These are phyloP conservation scores for Ficedula albicollis DNA, from an alignment of 2,797 vertebrate genomes.

Conservation along the genomic window DNA sequence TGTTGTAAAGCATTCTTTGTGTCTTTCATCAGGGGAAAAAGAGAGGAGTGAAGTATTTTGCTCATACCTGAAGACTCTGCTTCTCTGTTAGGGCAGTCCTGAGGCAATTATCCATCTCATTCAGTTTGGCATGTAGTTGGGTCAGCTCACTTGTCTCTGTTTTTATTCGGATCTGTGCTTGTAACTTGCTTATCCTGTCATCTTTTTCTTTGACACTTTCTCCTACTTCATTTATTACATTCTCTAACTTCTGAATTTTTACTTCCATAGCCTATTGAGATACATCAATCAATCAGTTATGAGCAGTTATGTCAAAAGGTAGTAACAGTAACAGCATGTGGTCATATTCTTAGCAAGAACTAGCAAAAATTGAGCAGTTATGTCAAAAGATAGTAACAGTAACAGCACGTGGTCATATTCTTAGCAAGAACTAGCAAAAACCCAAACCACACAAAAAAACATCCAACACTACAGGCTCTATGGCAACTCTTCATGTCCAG, in stretches of 20 bases:
- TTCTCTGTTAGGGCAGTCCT: conserved; percentile 49
- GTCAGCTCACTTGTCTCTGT: not conserved
- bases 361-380: no score
- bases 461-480: not conserved
- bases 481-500: not conserved
- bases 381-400: not conserved
- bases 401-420: not conserved
- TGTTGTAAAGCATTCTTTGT: not conserved
- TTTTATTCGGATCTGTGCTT: conserved; percentile 75
- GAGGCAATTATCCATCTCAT: conserved; percentile 73
- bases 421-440: not conserved
- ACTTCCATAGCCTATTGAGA: conserved; percentile 30
- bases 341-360: not conserved
- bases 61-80: conserved; percentile 69
- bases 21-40: not conserved
- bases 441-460: not conserved
- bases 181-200: conserved; percentile 71
- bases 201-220: conserved; percentile 71
- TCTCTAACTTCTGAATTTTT: conserved; percentile 75
- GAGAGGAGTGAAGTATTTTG: not conserved
- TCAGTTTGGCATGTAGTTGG: conserved; percentile 54
- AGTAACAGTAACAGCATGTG: not conserved
- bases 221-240: conserved; percentile 51
- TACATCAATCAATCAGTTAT: not conserved
- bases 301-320: not conserved